Conservation (phyloP, 53 echinoderm and acorn worm species). For the Zoroaster sp. region DNA sequence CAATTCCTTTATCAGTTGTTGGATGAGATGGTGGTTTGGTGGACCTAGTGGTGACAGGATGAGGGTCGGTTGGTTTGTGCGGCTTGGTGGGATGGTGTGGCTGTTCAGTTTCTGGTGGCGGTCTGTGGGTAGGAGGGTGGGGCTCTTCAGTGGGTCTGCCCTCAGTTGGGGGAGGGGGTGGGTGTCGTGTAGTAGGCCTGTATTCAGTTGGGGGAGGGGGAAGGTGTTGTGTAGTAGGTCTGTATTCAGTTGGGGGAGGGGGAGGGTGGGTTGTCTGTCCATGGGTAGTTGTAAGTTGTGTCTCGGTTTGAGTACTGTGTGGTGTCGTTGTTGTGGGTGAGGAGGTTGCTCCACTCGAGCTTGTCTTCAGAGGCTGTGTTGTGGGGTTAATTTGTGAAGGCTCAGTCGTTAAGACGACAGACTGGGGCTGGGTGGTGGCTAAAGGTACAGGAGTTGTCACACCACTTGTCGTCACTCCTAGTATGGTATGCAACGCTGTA, state of each 20-base stretch:
- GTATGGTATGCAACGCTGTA: too few relatives aligned
- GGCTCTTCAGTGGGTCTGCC: constrained; percentile 4
- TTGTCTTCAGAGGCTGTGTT: background rate
- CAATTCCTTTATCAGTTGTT: background rate
- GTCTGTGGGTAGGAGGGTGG: background rate
- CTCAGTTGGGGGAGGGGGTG: background rate
- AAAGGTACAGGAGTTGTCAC: background rate
- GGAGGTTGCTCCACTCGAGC: background rate
- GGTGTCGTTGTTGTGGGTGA: background rate
- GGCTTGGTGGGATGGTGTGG: constrained; percentile 13
- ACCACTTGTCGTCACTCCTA: background rate
- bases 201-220: background rate
- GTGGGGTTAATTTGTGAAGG: background rate
- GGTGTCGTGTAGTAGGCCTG: background rate
- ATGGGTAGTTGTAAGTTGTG: background rate
- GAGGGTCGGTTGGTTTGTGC: constrained; percentile 5
- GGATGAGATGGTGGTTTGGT: background rate
- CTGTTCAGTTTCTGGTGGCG: background rate
- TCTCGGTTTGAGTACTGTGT: background rate
- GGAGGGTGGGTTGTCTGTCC: background rate
- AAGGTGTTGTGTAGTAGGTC: background rate
- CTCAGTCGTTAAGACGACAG: background rate
- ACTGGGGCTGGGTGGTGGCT: background rate
- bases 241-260: background rate
- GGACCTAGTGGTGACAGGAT: background rate